Percentiles rank a stretch among this genome's conserved stretches.
phyloP scores from a whole-genome alignment of 2,888 invertebrate genomes.

The Sarcophaga rosellei region DNA sequence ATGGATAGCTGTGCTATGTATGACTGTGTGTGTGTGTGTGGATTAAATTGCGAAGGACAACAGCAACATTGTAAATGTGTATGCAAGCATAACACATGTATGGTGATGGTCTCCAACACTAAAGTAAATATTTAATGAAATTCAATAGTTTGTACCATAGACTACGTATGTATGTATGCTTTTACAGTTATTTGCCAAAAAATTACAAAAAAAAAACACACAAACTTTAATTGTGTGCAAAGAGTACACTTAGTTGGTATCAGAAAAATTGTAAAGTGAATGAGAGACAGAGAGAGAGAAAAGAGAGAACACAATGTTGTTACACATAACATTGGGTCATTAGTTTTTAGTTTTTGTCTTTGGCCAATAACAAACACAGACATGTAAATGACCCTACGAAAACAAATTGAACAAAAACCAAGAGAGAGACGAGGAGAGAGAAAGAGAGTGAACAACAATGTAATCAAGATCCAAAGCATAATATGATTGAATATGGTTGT shows the following conservation, averaged over 20 bases:
- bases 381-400: constrained; percentile 51
- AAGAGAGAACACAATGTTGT: neutral
- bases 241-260: neutral
- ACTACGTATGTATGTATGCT: too few relatives aligned
- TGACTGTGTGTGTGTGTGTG: neutral
- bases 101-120: neutral
- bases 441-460: neutral
- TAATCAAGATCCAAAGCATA: too few relatives aligned
- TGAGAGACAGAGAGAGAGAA: neutral
- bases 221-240: neutral
- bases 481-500: too few relatives aligned
- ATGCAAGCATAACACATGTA: constrained; percentile 17
- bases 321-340: constrained; percentile 46
- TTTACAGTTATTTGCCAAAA: neutral
- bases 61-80: constrained; percentile 11
- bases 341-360: constrained; percentile 25
- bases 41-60: constrained; percentile 40
- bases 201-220: neutral
- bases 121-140: constrained; percentile 57
- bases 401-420: neutral
- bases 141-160: constrained; percentile 15
- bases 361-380: constrained; percentile 41
- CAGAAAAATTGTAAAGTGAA: neutral
- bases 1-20: neutral
- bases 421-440: neutral